Base-by-base conservation (phyloP, 2,888 invertebrate species). In the Phasia obesa region DNA sequence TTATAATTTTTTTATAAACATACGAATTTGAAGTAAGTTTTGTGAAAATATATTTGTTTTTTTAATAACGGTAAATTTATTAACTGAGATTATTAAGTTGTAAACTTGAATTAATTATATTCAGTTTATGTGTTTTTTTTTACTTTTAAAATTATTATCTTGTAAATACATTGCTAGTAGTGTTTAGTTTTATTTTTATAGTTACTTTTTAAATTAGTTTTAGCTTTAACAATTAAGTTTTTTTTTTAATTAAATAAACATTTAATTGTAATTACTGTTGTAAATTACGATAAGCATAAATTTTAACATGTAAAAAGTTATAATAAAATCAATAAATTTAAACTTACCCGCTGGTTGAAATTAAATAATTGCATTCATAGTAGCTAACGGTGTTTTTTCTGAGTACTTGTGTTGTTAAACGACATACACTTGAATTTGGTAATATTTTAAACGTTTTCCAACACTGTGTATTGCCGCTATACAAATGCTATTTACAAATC, bases 111-210 rank as follows among this genome's bases (percentile, higher is more conserved):
- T 75, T 53, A n/a, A 70, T 65, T 57, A 60, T 53, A 65, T 59
- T 78, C 64, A 69, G 59, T 78, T 82, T 64, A 64, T 35, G 25
- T 17, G 11, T 64, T 19, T 59, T 9, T 42, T 44, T 69, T 25
- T 55, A 38, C 23, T 42, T 53, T 62, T 51, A 13, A 51, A 62
- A 38, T 67, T 67, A 53, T 67, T 79, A 59, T 23, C 31, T 42
- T 80, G 79, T 79, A 79, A 73, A 79, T 79, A 79, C 55, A 60
- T 62, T 74, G 60, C 51, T 69, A 70, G 60, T 81, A 77, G 76
- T 42, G 49, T 62, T 64, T 59, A 78, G 57, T 74, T 55, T 78
- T 64, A 53, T 74, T 64, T 57, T 81, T 74, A 69, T 64, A 44
- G 6, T 4, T 11, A 42, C 11, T 70, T 67, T 62, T 57, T 57